These are phyloP conservation scores for Drosophila oshimai DNA, from an alignment of 1,140 invertebrate genomes.

Conservation along the genomic window DNA sequence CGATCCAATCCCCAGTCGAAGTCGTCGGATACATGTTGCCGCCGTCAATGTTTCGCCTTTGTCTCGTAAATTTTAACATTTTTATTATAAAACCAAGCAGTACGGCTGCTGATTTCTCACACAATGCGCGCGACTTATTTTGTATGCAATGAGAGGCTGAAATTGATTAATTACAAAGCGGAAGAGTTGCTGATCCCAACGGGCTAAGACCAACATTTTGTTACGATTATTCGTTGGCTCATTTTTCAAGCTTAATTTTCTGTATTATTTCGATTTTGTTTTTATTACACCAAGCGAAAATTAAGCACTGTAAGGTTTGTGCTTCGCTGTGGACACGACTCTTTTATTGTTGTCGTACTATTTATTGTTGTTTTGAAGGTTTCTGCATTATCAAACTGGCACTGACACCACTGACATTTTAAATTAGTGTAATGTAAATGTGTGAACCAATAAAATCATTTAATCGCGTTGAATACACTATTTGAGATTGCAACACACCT, in stretches of 20 bases:
- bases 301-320: slow-evolving; percentile 17
- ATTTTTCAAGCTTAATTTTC: slow-evolving; percentile 61
- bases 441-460: slow-evolving; percentile 3
- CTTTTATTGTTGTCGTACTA: slow-evolving; percentile 21
- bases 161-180: slow-evolving; percentile 76
- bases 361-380: slow-evolving; percentile 53
- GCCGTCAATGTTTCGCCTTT: slow-evolving; percentile 71
- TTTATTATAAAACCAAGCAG: slow-evolving; percentile 62
- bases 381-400: slow-evolving; percentile 26
- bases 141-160: slow-evolving; percentile 62
- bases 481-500: not conserved
- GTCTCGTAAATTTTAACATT: slow-evolving; percentile 77
- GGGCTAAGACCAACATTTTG: slow-evolving; percentile 7
- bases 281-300: slow-evolving; percentile 10
- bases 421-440: not conserved
- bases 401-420: slow-evolving; percentile 40
- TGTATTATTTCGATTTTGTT: slow-evolving; percentile 36
- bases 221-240: slow-evolving; percentile 26
- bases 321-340: slow-evolving; percentile 20
- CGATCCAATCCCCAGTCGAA: not conserved
- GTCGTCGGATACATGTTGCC: slow-evolving; percentile 53
- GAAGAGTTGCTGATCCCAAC: slow-evolving; percentile 44
- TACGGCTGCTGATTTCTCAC: slow-evolving; percentile 44
- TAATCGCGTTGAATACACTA: not conserved
- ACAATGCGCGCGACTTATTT: slow-evolving; percentile 72